Percentiles rank a stretch among this genome's conserved stretches.
Conservation (phyloP, 2,888 invertebrate genomes). For the Idaea straminata region DNA sequence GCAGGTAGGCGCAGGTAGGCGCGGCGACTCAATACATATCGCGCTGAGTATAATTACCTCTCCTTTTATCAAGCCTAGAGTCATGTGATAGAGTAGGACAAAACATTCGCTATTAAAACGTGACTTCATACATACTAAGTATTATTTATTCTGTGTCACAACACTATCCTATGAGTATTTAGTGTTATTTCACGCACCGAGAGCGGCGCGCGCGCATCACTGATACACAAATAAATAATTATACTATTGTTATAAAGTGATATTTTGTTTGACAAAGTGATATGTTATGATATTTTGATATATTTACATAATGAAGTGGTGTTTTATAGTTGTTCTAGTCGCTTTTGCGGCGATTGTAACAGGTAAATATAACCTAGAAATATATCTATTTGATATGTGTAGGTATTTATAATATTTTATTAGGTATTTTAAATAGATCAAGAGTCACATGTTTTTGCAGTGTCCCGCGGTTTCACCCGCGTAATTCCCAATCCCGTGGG, state of each 20-base stretch:
- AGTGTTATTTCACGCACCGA: neutral
- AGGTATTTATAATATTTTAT: neutral
- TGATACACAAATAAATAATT: neutral
- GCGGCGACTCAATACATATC: too few relatives aligned
- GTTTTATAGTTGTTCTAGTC: neutral
- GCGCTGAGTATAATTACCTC: neutral
- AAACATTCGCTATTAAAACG: neutral
- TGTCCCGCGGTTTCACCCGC: too few relatives aligned
- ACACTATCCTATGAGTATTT: neutral
- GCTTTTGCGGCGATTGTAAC: neutral
- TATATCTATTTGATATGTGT: neutral
- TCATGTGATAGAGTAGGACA: neutral
- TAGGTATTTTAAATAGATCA: too few relatives aligned
- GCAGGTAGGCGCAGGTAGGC: too few relatives aligned
- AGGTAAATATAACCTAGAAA: neutral
- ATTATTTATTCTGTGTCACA: neutral
- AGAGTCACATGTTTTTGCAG: too few relatives aligned
- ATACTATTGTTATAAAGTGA: neutral
- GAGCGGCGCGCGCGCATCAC: conserved; percentile 1
- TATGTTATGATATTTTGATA: neutral
- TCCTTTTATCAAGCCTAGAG: neutral
- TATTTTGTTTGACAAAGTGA: neutral
- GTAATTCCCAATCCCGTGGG: too few relatives aligned
- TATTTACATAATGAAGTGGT: neutral
- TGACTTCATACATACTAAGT: neutral